phyloP scores from a whole-genome alignment of 2,888 invertebrate genomes.

The Noctua pronuba region DNA sequence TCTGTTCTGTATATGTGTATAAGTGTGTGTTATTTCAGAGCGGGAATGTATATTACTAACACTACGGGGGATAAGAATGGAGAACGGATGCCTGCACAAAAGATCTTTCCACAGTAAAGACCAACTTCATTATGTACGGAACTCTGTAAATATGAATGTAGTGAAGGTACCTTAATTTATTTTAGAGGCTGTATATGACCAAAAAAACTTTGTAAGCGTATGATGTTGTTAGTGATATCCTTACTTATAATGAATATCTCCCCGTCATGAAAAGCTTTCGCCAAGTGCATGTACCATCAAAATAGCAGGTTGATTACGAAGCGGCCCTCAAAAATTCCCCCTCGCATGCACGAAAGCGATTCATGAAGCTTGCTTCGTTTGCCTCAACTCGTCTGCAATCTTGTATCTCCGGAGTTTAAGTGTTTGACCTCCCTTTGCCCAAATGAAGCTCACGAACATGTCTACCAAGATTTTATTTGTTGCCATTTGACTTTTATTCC shows the following conservation, averaged over 20 bases:
- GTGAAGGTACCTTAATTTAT: slow-evolving; percentile 9
- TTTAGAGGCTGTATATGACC: background rate
- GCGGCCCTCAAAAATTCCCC: slow-evolving; percentile 79
- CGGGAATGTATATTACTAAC: slow-evolving; percentile 31
- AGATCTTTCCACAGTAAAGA: background rate
- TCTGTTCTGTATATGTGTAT: slow-evolving; percentile 55
- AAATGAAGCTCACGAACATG: slow-evolving; percentile 86
- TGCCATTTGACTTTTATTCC: slow-evolving; percentile 73
- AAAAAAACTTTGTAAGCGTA: slow-evolving; percentile 15
- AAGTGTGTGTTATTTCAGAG: slow-evolving; percentile 36
- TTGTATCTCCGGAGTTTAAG: slow-evolving; percentile 88
- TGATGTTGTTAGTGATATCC: slow-evolving; percentile 28
- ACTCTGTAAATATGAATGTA: slow-evolving; percentile 12
- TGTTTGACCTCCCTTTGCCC: slow-evolving; percentile 88
- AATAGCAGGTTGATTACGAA: slow-evolving; percentile 73
- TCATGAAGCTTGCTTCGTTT: slow-evolving; percentile 87
- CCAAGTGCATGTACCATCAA: slow-evolving; percentile 61
- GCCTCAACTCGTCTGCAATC: slow-evolving; percentile 87
- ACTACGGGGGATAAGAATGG: slow-evolving; percentile 22
- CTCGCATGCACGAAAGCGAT: slow-evolving; percentile 83
- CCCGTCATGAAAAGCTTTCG: slow-evolving; percentile 47
- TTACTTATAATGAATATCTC: slow-evolving; percentile 42
- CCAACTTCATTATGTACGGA: slow-evolving; percentile 21
- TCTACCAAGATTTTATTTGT: slow-evolving; percentile 75
- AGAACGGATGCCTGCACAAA: slow-evolving; percentile 21